Evolutionary conservation across 2,113 vertebrate genomes (phyloP), one percentile per base, ranked within the genome.

Genomic region (Bagarius yarrelli): DNA sequence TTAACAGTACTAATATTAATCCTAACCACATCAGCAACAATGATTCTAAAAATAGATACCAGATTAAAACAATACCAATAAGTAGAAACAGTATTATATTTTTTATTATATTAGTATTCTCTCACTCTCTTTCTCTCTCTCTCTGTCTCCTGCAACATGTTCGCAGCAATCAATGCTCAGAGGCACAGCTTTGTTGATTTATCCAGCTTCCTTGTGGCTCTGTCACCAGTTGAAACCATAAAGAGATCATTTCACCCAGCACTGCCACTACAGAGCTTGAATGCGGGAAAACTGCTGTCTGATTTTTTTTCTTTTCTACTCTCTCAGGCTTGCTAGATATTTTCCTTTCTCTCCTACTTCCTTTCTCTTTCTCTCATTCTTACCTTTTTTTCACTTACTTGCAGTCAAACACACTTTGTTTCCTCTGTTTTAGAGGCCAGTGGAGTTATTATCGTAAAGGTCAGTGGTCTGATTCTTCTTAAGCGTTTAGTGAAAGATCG

Each of bases 241-340:
- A 95, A 72, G 94, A 95, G 94, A 96, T 96, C 95, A 95, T 95
- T 98, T 96, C 95, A 96, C 94, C 95, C 93, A 94, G 93, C 91
- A 91, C 90, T 91, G 91, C 93, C 93, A 94, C 94, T 91, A 92
- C 92, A 93, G 91, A 86, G 93, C 92, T 95, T 95, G 95, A 94
- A 95, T 94, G 94, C 93, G 91, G 92, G 94, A 91, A 93, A 93
- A 91, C 92, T 90, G 88, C 92, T 13, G 34, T 74, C 67, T 63
- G 21, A 34, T 52, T 67, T 80, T 52, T 81, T 15, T 57, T 75
- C 34, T 67, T 57, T 70, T 50, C 25, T 53, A 3, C 57, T 72
- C 56, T 78, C 8, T 47, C 36, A 59, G 18, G 79, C 53, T 50
- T 36, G 47, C 8, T 47, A 34, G 36, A 40, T 55, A 19, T 69